phyloP scores from a whole-genome alignment of 2,113 vertebrate species.

The Lophura nycthemera region DNA sequence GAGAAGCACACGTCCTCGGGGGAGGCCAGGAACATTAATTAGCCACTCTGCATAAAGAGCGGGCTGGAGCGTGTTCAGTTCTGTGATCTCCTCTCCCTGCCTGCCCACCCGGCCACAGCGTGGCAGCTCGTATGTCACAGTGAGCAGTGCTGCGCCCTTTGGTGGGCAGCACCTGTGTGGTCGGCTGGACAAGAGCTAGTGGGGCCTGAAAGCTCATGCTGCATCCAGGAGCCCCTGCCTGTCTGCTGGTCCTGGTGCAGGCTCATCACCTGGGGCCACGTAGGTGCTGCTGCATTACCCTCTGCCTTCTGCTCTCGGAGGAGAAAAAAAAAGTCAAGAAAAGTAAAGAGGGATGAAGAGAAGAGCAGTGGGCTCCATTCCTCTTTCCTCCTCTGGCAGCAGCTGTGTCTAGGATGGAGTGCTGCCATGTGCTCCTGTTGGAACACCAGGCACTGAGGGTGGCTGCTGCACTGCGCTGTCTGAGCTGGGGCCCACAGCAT shows the following conservation, averaged over 20 bases:
- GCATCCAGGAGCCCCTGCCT: neutral
- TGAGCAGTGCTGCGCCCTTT: rapidly evolving
- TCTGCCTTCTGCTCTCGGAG: rapidly evolving
- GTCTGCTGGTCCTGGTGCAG: neutral
- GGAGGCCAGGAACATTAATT: neutral
- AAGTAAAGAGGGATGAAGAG: rapidly evolving
- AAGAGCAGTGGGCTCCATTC: neutral
- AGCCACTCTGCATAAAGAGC: neutral
- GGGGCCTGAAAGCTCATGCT: rapidly evolving
- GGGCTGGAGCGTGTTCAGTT: neutral
- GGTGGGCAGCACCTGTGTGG: rapidly evolving
- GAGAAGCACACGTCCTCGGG: rapidly evolving
- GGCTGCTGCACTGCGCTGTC: rapidly evolving
- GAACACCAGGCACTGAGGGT: neutral
- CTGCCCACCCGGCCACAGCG: neutral
- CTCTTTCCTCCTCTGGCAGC: neutral
- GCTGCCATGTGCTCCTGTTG: rapidly evolving
- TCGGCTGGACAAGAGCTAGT: rapidly evolving
- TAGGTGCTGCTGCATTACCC: neutral
- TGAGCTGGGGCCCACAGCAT: neutral
- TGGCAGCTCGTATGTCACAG: too few relatives aligned
- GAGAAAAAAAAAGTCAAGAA: neutral
- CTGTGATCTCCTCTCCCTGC: neutral
- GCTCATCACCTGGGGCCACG: rapidly evolving
- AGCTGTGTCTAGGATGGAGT: neutral